These are phyloP conservation scores for Oxytorus armatus DNA, from an alignment of 2,888 invertebrate species.

Conservation along the genomic window DNA sequence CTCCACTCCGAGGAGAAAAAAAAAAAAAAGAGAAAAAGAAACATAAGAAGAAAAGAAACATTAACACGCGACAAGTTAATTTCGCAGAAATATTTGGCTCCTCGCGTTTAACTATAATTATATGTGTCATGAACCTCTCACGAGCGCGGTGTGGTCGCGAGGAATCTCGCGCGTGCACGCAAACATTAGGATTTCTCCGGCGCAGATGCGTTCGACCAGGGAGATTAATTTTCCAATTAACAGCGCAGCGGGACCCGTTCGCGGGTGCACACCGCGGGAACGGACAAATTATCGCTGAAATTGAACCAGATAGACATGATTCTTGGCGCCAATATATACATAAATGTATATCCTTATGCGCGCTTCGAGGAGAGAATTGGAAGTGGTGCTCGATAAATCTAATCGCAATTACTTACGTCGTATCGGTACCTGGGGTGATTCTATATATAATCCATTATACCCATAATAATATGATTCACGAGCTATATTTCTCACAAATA, in stretches of 20 bases:
- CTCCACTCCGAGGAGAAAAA: conserved; percentile 25
- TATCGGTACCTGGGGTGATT: conserved; percentile 49
- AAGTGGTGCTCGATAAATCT: conserved; percentile 63
- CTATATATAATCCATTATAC: conserved; percentile 45
- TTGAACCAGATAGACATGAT: conserved; percentile 74
- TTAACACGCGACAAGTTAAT: conserved; percentile 68
- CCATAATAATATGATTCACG: conserved; percentile 55
- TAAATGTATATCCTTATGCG: conserved; percentile 42
- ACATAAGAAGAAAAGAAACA: conserved; percentile 34
- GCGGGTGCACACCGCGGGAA: conserved; percentile 67
- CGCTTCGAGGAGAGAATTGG: conserved; percentile 49
- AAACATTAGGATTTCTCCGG: conserved; percentile 73
- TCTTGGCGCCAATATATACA: conserved; percentile 25
- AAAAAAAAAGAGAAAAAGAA: conserved; percentile 15
- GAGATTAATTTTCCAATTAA: conserved; percentile 80
- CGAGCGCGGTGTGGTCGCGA: conserved; percentile 34
- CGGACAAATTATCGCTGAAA: conserved; percentile 78
- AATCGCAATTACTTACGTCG: conserved; percentile 66
- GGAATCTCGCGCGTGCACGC: conserved; percentile 35
- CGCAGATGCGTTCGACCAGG: conserved; percentile 61
- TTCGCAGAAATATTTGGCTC: conserved; percentile 45
- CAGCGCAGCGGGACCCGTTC: conserved; percentile 75
- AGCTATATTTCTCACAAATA: conserved; percentile 2
- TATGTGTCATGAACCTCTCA: conserved; percentile 8
- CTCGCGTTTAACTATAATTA: conserved; percentile 1